Evolutionary conservation across 2,113 vertebrate genomes (phyloP).

Genomic region (Fulmarus glacialis): DNA sequence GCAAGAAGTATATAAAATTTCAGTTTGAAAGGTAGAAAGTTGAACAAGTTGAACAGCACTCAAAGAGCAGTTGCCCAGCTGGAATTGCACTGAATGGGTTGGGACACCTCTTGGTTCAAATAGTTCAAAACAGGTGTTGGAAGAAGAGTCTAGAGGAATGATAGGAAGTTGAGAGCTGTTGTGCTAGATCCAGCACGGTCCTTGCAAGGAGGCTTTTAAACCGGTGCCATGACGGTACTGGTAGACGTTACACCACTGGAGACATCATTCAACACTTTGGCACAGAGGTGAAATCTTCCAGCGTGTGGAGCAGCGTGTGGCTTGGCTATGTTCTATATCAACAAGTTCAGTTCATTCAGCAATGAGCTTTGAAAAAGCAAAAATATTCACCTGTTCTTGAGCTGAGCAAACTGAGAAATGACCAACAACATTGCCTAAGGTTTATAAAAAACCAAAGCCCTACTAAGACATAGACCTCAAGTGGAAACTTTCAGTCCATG

Average conservation of each 20-base stretch:
- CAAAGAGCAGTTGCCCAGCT: neutral
- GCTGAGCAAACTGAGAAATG: neutral
- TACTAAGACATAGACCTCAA: neutral
- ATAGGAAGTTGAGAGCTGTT: neutral
- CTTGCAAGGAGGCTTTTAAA: neutral
- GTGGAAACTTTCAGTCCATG: neutral
- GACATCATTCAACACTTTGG: neutral
- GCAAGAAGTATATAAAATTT: neutral
- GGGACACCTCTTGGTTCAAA: neutral
- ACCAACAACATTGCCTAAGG: fast-evolving
- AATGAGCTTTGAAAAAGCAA: neutral
- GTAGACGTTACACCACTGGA: neutral
- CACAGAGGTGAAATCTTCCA: neutral
- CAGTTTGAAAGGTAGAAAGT: neutral
- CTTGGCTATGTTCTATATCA: neutral
- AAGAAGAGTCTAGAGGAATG: neutral
- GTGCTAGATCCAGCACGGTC: neutral
- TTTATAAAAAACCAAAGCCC: neutral
- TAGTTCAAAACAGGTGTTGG: neutral
- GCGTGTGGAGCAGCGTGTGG: neutral
- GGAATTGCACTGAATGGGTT: neutral
- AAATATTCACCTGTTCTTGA: neutral
- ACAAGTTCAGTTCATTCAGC: neutral
- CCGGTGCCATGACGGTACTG: neutral
- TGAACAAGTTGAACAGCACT: neutral